Evolutionary conservation across 1,140 invertebrate species (phyloP).

Genomic region (Hydropsyche tenuis): DNA sequence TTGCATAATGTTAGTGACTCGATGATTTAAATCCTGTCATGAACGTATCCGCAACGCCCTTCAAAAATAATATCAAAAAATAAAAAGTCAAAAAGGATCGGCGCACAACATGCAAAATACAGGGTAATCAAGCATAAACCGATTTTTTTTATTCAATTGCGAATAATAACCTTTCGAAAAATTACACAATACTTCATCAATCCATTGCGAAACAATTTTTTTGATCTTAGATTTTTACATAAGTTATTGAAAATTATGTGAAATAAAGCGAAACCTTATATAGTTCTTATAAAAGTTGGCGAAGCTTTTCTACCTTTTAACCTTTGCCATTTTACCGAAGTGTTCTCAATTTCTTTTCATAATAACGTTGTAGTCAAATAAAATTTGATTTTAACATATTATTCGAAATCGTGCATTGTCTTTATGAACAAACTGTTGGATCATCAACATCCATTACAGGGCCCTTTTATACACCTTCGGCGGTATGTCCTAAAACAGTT

Average conservation of each 20-base stretch:
- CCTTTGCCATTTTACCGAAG: not conserved
- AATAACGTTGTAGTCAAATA: not conserved
- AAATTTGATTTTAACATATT: no score
- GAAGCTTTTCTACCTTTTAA: no score
- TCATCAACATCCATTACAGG: conserved; percentile 26
- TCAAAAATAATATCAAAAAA: conserved; percentile 36
- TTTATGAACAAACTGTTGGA: conserved; percentile 13
- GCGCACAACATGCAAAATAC: not conserved
- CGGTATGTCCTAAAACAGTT: conserved; percentile 40
- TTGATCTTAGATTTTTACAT: no score
- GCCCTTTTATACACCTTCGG: conserved; percentile 18
- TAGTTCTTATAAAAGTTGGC: no score
- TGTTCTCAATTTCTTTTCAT: not conserved
- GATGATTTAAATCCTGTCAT: conserved; percentile 44
- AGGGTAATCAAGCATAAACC: not conserved
- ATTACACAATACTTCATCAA: no score
- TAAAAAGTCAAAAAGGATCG: conserved; percentile 29
- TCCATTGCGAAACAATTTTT: no score
- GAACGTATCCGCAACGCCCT: conserved; percentile 36
- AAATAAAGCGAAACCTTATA: no score
- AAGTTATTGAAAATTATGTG: no score
- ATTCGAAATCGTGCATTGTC: no score
- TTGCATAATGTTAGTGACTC: conserved; percentile 40
- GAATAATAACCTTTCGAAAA: no score
- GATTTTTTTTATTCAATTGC: no score